Base-by-base conservation (phyloP, 2,797 vertebrate species). In the Aselliscus stoliczkanus region DNA sequence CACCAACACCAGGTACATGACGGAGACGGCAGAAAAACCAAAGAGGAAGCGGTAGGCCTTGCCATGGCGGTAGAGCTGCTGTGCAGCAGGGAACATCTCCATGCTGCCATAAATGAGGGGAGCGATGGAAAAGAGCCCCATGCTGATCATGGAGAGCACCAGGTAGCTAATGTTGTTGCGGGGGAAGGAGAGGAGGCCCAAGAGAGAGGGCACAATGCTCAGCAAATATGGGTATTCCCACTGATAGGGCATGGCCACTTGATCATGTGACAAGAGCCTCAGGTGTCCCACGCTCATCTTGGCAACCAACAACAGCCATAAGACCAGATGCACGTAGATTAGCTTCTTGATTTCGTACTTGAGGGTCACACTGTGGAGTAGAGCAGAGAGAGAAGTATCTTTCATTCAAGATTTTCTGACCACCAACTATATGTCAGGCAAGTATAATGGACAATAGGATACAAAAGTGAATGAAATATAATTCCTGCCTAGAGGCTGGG, bases 81-180 rank as follows among this genome's bases (percentile, higher is more conserved):
- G 99, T 0, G 99, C 99, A 86, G 99, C 99, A 0, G 99, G 99
- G 96, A 99, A 99, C 99, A 99, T 99, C 98, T 99, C 99, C 99
- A 99, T 99, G 88, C 98, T 98, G 29, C 99, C 99, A 0, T 99
- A 99, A 97, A 99, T 99, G 47, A 99, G 99, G 0, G 99, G 99
- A 0, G 99, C 99, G 13, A 99, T 97, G 0, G 99, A 99, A 96
- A 99, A 99, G 21, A 99, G 99, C 5, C 99, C 99, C 0, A 98
- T 98, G 89, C 99, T 99, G 98, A 99, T 99, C 99, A 99, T 99
- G 96, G 99, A 99, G 93, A 99, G 98, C 25, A 99, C 99, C 98
- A 99, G 97, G 98, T 99, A 99, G 98, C 99, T 99, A 97, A 99
- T 99, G 98, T 99, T 99, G 99, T 99, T 99, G 23, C 99, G 99